Evolutionary conservation across 2,797 vertebrate species (phyloP).

Genomic region (Coranthus polyacanthus): DNA sequence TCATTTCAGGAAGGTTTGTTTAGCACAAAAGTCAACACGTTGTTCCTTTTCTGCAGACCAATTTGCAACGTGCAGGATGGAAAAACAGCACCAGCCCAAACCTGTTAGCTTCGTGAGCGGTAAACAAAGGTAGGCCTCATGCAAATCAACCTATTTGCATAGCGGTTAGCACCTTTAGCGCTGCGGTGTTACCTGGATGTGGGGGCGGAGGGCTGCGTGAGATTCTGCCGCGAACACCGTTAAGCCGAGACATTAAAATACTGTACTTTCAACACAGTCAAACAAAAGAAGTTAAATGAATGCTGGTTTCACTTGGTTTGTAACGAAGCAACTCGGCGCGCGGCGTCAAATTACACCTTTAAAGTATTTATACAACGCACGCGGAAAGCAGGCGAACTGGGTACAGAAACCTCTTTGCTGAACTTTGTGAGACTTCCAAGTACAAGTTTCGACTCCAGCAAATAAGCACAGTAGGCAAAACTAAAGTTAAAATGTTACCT

Average conservation of each 20-base stretch:
- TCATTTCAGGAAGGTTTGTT: conserved; percentile 4
- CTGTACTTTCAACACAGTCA: not conserved
- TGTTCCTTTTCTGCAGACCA: conserved; percentile 13
- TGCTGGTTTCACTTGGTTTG: not conserved
- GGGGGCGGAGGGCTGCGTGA: conserved; percentile 56
- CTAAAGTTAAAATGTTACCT: conserved; percentile 62
- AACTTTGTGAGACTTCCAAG: not conserved
- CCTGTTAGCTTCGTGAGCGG: conserved; percentile 37
- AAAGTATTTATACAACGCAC: not conserved
- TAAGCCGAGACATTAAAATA: conserved; percentile 24
- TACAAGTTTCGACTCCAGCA: not conserved
- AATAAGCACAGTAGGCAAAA: conserved; percentile 10
- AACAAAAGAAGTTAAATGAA: not conserved
- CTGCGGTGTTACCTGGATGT: conserved; percentile 64
- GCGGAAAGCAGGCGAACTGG: not conserved
- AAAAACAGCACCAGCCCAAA: conserved; percentile 29
- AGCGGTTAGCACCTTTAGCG: conserved; percentile 62
- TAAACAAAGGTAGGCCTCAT: conserved; percentile 64
- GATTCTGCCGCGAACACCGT: no score
- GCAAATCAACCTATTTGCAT: conserved; percentile 53
- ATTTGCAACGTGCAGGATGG: conserved; percentile 25
- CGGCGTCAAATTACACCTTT: conserved; percentile 42
- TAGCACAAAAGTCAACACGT: conserved; percentile 6
- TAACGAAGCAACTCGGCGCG: not conserved
- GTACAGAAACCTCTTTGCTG: no score